Evolutionary conservation across 1,140 invertebrate species (phyloP), one percentile per base, ranked within the genome.

Genomic region (Drosophila aff.): DNA sequence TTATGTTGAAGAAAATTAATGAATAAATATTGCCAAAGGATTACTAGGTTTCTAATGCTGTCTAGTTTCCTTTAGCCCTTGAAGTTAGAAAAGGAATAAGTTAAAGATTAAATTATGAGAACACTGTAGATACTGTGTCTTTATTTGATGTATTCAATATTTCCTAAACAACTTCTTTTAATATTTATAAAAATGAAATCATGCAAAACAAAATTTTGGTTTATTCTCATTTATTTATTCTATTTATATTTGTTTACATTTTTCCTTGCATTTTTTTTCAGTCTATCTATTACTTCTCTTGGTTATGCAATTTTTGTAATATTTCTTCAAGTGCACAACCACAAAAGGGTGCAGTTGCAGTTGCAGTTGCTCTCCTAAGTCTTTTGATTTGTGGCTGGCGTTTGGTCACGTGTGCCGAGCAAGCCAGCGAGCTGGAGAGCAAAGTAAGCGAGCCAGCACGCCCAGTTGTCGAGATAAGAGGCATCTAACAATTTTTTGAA

Each of bases 401-500:
- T 78, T 72, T 67, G 82, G 82, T 85, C 82, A 85, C 82, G 83
- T 86, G 82, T 79, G 75, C 62, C 57, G 21, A 50, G 64, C 60
- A 44, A 55, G 53, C 44, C 44, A 46, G 46, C 21, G 46, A 47
- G 26, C 47, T 28, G 47, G 47, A 49, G 72, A 46, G 31, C 73
- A 18, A 52, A 33, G 50, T 21, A 52, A 52, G 50, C 50, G 50
- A 52, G 28, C 41, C 13, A 74, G 44, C 77, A 64, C 67, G 63
- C 64, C 67, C 79, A 85, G 81, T 66, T 84, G 81, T 76, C 50
- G 36, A 65, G 81, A 83, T 76, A 83, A 83, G 81, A 76, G 81
- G 38, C 58, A 58, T 43, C 53, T 41, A 41, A 28, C 40, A 23
- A 18, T 8, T 46, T 67, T 44, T 63, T 63, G 68, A 44, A 43